Conservation (phyloP, 2,113 vertebrate species). For the Antechinus stuartii region DNA sequence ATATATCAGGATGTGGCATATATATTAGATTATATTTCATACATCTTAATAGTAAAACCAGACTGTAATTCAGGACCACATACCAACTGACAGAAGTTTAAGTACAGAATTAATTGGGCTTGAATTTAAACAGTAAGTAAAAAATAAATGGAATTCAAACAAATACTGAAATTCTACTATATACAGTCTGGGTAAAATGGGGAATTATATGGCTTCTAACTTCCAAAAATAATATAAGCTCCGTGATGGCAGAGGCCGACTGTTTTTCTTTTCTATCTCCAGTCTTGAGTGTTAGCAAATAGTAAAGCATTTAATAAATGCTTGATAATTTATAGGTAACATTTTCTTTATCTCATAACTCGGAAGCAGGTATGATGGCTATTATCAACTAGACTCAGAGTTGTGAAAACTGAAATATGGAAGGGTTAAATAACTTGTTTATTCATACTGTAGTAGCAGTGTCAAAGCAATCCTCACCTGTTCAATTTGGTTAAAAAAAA, state of each 20-base stretch:
- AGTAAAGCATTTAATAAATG: background rate
- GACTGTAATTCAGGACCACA: constrained; percentile 8
- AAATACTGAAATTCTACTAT: background rate
- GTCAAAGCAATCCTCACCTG: background rate
- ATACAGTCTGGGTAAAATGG: constrained; percentile 4
- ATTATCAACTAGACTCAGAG: constrained; percentile 11
- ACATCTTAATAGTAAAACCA: constrained; percentile 19
- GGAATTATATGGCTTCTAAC: background rate
- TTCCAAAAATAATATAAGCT: background rate
- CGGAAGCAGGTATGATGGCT: background rate
- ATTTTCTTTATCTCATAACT: background rate
- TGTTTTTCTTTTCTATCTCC: background rate
- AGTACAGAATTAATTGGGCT: background rate
- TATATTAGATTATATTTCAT: constrained; percentile 19
- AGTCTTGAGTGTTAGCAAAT: background rate
- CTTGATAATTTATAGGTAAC: background rate
- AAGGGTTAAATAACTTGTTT: constrained; percentile 33
- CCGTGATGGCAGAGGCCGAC: background rate
- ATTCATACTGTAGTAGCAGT: constrained; percentile 32
- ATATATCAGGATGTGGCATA: background rate
- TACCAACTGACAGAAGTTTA: background rate
- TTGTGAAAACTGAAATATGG: constrained; percentile 29
- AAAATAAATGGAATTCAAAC: background rate
- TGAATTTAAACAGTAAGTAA: background rate
- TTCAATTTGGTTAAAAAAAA: background rate